Percentiles rank a stretch among this genome's conserved stretches.
phyloP scores from a whole-genome alignment of 2,797 vertebrate genomes.

The Aulostomus chinensis region DNA sequence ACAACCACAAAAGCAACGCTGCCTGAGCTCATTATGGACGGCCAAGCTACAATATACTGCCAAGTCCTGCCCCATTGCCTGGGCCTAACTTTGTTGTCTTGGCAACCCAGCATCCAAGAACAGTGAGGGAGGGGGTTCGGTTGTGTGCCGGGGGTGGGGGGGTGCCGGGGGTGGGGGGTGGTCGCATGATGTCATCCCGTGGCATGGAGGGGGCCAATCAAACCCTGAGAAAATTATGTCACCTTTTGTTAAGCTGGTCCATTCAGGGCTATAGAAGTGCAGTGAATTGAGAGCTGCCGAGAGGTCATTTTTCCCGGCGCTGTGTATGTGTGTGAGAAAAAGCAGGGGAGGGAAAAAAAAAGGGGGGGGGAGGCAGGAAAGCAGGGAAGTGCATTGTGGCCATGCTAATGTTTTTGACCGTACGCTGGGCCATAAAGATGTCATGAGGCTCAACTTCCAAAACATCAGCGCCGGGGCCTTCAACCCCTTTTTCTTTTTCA shows the following conservation, averaged over 20 bases:
- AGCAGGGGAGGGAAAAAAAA: conserved; percentile 37
- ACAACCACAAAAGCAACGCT: conserved; percentile 70
- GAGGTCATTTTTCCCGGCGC: conserved; percentile 78
- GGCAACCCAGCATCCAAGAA: conserved; percentile 85
- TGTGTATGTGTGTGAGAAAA: conserved; percentile 70
- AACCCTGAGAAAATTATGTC: conserved; percentile 87
- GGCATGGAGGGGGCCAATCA: conserved; percentile 82
- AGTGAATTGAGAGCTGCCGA: conserved; percentile 86
- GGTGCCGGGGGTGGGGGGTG: conserved; percentile 36
- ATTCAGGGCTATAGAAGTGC: conserved; percentile 89
- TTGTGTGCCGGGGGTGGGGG: conserved; percentile 19
- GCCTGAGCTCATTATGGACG: conserved; percentile 73
- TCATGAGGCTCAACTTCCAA: conserved; percentile 79
- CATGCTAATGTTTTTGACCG: conserved; percentile 83
- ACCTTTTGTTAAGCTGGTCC: conserved; percentile 85
- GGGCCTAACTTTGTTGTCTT: conserved; percentile 76
- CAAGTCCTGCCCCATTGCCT: conserved; percentile 77
- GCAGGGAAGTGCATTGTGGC: conserved; percentile 77
- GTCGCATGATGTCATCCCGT: conserved; percentile 83
- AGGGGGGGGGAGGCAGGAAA: conserved; percentile 51
- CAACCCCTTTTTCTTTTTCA: conserved; percentile 35
- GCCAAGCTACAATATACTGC: conserved; percentile 72
- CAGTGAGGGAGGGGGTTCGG: conserved; percentile 38
- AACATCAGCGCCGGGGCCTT: conserved; percentile 56
- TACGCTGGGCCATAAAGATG: conserved; percentile 85